phyloP scores from a whole-genome alignment of 2,888 invertebrate species.

The Apodemia mormo region DNA sequence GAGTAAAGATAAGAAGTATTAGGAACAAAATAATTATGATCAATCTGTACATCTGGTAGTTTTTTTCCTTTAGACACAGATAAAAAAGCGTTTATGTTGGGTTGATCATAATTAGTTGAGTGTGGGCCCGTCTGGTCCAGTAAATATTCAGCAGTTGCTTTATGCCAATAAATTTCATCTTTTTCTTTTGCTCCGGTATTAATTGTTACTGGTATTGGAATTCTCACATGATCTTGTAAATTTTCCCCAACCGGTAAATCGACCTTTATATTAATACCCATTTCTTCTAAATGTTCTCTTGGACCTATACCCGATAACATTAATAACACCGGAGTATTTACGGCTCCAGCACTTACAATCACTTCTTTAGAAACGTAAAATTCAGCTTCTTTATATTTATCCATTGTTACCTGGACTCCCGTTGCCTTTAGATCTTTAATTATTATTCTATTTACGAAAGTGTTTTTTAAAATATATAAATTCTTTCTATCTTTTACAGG shows the following conservation, averaged over 20 bases:
- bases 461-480: slow-evolving; percentile 59
- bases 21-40: slow-evolving; percentile 68
- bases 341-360: slow-evolving; percentile 63
- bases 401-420: slow-evolving; percentile 53
- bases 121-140: slow-evolving; percentile 64
- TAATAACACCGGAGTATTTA: slow-evolving; percentile 63
- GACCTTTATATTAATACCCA: slow-evolving; percentile 52
- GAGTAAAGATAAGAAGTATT: slow-evolving; percentile 61
- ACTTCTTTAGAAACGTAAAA: slow-evolving; percentile 62
- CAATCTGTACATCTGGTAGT: slow-evolving; percentile 69
- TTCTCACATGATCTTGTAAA: slow-evolving; percentile 73
- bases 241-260: slow-evolving; percentile 69
- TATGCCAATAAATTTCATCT: slow-evolving; percentile 57
- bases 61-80: slow-evolving; percentile 54
- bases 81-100: slow-evolving; percentile 68
- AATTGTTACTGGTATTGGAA: slow-evolving; percentile 63
- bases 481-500: slow-evolving; percentile 56
- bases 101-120: slow-evolving; percentile 67
- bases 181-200: slow-evolving; percentile 56
- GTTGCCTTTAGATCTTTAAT: slow-evolving; percentile 47
- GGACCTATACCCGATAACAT: slow-evolving; percentile 71
- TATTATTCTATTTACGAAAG: slow-evolving; percentile 48
- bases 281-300: slow-evolving; percentile 51
- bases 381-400: slow-evolving; percentile 47
- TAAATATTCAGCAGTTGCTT: slow-evolving; percentile 65